Base-by-base conservation (phyloP, 2,797 vertebrate species). In the Artibeus lituratus region DNA sequence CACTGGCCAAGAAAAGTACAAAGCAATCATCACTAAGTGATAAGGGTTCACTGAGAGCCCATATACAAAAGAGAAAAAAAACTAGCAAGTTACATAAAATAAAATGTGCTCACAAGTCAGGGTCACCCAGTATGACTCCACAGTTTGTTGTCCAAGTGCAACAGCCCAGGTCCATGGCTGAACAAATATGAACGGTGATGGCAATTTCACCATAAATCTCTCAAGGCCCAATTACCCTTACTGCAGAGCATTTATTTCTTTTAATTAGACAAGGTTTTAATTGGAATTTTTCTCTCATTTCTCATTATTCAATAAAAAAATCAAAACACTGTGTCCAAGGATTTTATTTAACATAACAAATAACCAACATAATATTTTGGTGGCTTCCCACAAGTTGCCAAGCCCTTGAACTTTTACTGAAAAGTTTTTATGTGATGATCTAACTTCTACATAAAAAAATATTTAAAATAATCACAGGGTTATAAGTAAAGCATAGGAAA, bases 181-280 rank as follows among this genome's bases (percentile, higher is more conserved):
- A 94, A 80, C 55, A 80, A 22, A 67, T 21, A 10, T 16, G 84
- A 92, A 65, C 2, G 0, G 65, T 81, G 65, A 59, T 44, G 76
- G 35, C n/a, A 49, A 51, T 53, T 97, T 51, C 90, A 53, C 86
- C 87, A 6, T 7, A 90, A 88, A 94, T 97, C 98, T 91, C 97
- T 96, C 19, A 90, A 98, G 91, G 77, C 90, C 96, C 92, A 91
- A 95, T 96, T 95, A 95, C 37, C 95, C 93, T 93, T 78, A 42
- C 87, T 92, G 87, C 65, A 91, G 62, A 87, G 87, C 44, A 35
- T 55, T 92, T 83, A 42, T 95, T 96, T 86, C 91, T 95, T 97
- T 97, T 97, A 96, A 97, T 97, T 97, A 97, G 97, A 92, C 67
- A 49, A 87, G 82, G 85, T 96, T 98, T 96, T 97, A 98, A 98